Percentiles rank a stretch among this genome's conserved stretches.
phyloP scores from a whole-genome alignment of 92 coral and sea anemone species.

The Diadumene lineata region DNA sequence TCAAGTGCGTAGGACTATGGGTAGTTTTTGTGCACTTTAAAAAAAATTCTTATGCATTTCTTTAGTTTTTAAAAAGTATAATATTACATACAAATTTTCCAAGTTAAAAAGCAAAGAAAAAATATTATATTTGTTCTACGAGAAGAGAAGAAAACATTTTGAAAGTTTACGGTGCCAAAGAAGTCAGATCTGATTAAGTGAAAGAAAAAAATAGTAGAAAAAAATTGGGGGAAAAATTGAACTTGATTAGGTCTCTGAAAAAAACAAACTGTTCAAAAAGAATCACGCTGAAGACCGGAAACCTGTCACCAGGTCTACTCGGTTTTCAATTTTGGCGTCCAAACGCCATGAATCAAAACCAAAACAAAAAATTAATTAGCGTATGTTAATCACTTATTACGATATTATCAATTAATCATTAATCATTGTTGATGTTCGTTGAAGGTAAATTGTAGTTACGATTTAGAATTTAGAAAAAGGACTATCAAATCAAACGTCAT shows the following conservation, averaged over 20 bases:
- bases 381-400: neutral
- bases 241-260: constrained; percentile 6
- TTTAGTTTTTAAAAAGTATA: constrained; percentile 5
- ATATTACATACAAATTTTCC: constrained; percentile 13
- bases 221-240: neutral
- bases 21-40: neutral
- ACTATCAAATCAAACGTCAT: neutral
- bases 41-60: neutral
- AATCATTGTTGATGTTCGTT: constrained; percentile 4
- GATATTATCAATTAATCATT: neutral
- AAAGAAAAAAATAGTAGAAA: neutral
- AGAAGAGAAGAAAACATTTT: constrained; percentile 1
- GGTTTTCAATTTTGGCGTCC: constrained; percentile 8
- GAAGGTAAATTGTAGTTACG: neutral
- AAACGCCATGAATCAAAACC: neutral
- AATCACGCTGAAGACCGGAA: neutral
- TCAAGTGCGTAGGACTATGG: neutral
- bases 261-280: neutral
- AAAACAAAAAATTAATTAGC: neutral
- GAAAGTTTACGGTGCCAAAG: constrained; percentile 16
- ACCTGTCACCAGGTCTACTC: constrained; percentile 11
- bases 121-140: constrained; percentile 16
- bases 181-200: constrained; percentile 11
- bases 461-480: neutral
- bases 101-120: constrained; percentile 23